phyloP scores from a whole-genome alignment of 2,113 vertebrate genomes.

The Actinemys pallida region DNA sequence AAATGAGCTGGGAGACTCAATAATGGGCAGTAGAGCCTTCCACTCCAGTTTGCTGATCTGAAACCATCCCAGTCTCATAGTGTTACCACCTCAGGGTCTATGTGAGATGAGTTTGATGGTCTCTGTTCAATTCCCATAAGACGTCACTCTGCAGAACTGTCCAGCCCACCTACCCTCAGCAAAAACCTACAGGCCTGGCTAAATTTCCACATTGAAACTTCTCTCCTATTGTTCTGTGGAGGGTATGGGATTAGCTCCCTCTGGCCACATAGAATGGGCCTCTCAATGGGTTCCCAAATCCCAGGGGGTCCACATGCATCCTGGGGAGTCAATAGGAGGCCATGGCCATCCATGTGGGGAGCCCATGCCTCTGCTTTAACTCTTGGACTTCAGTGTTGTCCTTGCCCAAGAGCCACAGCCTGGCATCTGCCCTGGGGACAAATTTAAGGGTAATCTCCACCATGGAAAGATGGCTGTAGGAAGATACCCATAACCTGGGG shows the following conservation, averaged over 20 bases:
- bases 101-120: not conserved
- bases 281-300: not conserved
- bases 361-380: not conserved
- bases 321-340: not conserved
- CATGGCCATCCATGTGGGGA: not conserved
- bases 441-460: accelerated
- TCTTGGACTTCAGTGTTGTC: not conserved
- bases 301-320: not conserved
- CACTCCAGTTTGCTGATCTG: not conserved
- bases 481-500: not conserved
- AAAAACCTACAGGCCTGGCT: not conserved
- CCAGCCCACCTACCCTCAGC: not conserved
- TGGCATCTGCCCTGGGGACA: not conserved
- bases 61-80: not conserved
- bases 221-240: not conserved
- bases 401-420: accelerated
- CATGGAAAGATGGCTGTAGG: not conserved
- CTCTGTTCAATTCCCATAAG: not conserved
- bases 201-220: not conserved
- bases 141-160: not conserved
- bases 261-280: not conserved
- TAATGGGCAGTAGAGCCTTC: not conserved
- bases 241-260: not conserved
- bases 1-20: not conserved
- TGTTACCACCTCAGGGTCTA: not conserved